Conservation (phyloP, 2,888 invertebrate genomes). For the Noctua pronuba region DNA sequence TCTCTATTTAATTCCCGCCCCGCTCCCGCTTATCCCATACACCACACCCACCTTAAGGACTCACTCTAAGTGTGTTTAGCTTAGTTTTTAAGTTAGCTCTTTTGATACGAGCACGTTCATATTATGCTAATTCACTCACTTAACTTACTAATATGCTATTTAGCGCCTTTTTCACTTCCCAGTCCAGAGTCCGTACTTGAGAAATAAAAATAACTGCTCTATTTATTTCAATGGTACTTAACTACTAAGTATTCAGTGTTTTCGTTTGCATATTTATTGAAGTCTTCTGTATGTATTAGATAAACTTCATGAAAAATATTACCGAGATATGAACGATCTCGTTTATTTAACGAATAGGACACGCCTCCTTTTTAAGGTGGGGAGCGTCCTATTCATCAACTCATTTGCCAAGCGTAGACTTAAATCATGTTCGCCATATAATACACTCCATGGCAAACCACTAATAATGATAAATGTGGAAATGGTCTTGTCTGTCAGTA, state of each 20-base stretch:
- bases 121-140: slow-evolving; percentile 73
- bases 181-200: slow-evolving; percentile 20
- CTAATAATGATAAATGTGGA: not conserved
- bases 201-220: slow-evolving; percentile 26
- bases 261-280: slow-evolving; percentile 13
- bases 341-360: not conserved
- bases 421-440: not conserved
- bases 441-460: not conserved
- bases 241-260: slow-evolving; percentile 8
- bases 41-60: slow-evolving; percentile 69
- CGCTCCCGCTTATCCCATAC: slow-evolving; percentile 51
- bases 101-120: slow-evolving; percentile 74
- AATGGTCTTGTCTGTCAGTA: not conserved
- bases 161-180: slow-evolving; percentile 50
- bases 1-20: not conserved
- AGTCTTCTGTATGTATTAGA: not conserved
- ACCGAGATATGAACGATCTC: not conserved
- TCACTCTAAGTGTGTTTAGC: slow-evolving; percentile 76
- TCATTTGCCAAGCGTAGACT: not conserved
- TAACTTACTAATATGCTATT: slow-evolving; percentile 62
- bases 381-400: not conserved
- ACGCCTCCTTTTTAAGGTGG: not conserved
- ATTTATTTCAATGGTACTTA: slow-evolving; percentile 25
- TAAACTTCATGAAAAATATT: not conserved
- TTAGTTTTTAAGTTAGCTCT: slow-evolving; percentile 78